Percentiles rank a stretch among this genome's conserved stretches.
These are phyloP conservation scores for Protobothrops flavoviridis DNA, from an alignment of 2,113 vertebrate genomes.

Conservation along the genomic window DNA sequence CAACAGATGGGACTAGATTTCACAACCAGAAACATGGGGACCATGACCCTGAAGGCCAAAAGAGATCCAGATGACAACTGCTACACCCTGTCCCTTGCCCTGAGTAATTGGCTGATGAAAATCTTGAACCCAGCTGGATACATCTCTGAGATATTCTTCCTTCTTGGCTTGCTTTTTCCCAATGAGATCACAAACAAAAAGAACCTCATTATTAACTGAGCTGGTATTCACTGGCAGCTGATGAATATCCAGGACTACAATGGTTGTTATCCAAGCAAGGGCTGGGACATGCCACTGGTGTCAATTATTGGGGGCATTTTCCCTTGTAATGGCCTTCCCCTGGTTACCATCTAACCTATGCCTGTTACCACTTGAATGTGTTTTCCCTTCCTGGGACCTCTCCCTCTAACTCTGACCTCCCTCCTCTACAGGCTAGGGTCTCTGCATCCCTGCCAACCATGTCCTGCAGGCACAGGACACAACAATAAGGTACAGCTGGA, in stretches of 20 bases:
- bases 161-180: neutral
- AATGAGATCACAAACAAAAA: neutral
- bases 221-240: neutral
- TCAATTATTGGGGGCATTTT: neutral
- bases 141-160: too few species aligned
- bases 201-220: neutral
- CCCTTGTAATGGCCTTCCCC: neutral
- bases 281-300: neutral
- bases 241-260: neutral
- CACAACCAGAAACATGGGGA: too few species aligned
- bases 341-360: too few species aligned
- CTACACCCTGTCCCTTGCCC: too few species aligned
- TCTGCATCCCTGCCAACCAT: neutral
- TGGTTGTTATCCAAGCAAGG: neutral
- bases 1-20: too few species aligned
- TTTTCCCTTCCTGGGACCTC: neutral
- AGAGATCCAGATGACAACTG: too few species aligned
- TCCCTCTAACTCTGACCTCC: neutral
- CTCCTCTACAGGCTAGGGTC: neutral
- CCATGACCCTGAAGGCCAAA: too few species aligned
- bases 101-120: too few species aligned
- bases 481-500: too few species aligned
- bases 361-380: neutral
- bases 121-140: too few species aligned
- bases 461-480: too few species aligned